phyloP scores from a whole-genome alignment of 2,888 invertebrate genomes.

The Periphyllus acericola region DNA sequence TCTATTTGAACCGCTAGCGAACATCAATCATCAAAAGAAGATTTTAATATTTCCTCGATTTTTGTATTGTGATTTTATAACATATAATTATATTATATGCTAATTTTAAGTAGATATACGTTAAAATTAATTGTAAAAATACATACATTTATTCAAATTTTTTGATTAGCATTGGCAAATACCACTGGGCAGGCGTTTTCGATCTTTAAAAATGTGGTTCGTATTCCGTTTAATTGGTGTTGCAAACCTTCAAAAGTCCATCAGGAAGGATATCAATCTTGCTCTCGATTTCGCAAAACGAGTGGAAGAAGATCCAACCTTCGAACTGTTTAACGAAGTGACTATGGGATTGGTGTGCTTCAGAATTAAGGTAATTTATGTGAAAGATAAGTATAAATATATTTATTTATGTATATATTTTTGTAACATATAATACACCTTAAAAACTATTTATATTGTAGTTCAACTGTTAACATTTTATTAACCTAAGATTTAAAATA shows the following conservation, averaged over 20 bases:
- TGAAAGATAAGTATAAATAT: neutral
- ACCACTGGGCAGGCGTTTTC: slow-evolving; percentile 90
- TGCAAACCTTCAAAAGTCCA: slow-evolving; percentile 85
- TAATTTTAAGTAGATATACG: no score
- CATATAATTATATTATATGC: neutral
- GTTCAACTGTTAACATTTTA: neutral
- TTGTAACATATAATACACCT: no score
- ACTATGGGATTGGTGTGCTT: slow-evolving; percentile 97
- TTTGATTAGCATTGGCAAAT: slow-evolving; percentile 88
- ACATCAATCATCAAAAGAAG: neutral
- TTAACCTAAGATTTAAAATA: neutral
- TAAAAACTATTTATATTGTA: neutral
- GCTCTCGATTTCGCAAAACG: slow-evolving; percentile 88
- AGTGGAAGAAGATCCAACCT: slow-evolving; percentile 80
- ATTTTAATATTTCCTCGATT: neutral
- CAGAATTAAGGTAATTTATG: slow-evolving; percentile 77
- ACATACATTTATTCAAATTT: slow-evolving; percentile 2
- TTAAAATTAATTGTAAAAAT: neutral
- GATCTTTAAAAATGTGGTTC: slow-evolving; percentile 95
- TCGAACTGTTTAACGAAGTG: slow-evolving; percentile 90
- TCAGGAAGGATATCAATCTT: slow-evolving; percentile 84
- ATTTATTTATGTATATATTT: neutral
- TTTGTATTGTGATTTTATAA: neutral
- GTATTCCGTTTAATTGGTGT: slow-evolving; percentile 90
- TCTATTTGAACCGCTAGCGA: neutral